Conservation (phyloP, 2,797 vertebrate species). For the Mormyrops attenuatus region DNA sequence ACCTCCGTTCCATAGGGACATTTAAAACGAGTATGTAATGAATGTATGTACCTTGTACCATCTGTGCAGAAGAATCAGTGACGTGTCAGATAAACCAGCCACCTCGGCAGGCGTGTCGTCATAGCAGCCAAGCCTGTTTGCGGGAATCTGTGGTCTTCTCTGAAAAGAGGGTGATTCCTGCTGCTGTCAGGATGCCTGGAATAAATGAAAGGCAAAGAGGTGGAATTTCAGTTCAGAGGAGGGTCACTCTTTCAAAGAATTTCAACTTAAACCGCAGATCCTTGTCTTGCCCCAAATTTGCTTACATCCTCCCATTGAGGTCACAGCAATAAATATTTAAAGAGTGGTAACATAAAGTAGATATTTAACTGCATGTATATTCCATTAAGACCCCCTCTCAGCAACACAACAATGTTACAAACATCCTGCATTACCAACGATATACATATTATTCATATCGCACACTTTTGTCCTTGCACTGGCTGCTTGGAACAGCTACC, state of each 20-base stretch:
- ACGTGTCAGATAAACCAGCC: background rate
- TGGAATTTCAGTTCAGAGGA: background rate
- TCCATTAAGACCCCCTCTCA: background rate
- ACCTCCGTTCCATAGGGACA: background rate
- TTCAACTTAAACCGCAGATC: background rate
- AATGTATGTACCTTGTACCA: background rate
- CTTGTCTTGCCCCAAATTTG: background rate
- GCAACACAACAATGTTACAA: background rate
- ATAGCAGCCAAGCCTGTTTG: background rate
- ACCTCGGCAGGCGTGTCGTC: background rate
- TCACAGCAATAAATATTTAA: constrained; percentile 1
- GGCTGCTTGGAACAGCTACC: background rate
- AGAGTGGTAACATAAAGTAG: background rate
- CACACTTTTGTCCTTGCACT: background rate
- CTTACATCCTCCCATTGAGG: background rate
- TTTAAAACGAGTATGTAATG: background rate
- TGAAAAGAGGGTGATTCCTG: background rate
- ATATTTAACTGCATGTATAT: background rate
- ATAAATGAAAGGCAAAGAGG: background rate
- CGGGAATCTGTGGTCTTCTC: background rate
- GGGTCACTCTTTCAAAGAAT: background rate
- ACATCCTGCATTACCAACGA: background rate
- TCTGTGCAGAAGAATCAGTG: background rate
- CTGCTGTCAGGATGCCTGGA: background rate
- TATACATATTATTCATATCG: background rate